Conservation (phyloP, 2,888 invertebrate species). For the Elysia crispata region DNA sequence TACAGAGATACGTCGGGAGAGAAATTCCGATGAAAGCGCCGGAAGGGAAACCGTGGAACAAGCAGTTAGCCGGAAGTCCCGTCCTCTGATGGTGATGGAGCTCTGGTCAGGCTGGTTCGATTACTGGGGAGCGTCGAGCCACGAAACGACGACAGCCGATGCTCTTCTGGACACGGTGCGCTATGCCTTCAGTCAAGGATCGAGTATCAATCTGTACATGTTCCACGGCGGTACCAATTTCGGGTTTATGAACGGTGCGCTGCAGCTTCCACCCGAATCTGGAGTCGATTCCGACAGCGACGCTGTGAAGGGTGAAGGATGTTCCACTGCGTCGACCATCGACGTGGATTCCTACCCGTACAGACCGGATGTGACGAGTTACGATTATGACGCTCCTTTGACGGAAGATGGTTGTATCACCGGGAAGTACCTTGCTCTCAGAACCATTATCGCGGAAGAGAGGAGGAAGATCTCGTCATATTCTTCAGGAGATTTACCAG, state of each 20-base stretch:
- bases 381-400: slow-evolving; percentile 90
- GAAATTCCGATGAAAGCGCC: too few species aligned
- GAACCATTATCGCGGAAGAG: slow-evolving; percentile 54
- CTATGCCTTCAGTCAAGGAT: slow-evolving; percentile 72
- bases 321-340: too few species aligned
- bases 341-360: slow-evolving; percentile 48
- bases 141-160: slow-evolving; percentile 28
- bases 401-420: slow-evolving; percentile 92
- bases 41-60: too few species aligned
- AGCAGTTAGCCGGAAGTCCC: slow-evolving; percentile 78
- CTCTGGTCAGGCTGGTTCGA: slow-evolving; percentile 83
- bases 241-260: slow-evolving; percentile 72
- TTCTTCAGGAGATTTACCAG: not conserved
- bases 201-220: slow-evolving; percentile 91
- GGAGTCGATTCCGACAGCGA: too few species aligned
- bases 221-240: slow-evolving; percentile 90
- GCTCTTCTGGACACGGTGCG: not conserved
- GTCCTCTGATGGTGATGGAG: slow-evolving; percentile 81
- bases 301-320: too few species aligned
- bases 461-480: not conserved
- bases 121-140: slow-evolving; percentile 78
- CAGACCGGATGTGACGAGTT: slow-evolving; percentile 81
- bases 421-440: slow-evolving; percentile 83
- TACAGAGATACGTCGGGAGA: slow-evolving; percentile 74
- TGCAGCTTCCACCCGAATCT: slow-evolving; percentile 50